Evolutionary conservation across 2,888 invertebrate species (phyloP).

Genomic region (Caenorhabditis drosophilae): DNA sequence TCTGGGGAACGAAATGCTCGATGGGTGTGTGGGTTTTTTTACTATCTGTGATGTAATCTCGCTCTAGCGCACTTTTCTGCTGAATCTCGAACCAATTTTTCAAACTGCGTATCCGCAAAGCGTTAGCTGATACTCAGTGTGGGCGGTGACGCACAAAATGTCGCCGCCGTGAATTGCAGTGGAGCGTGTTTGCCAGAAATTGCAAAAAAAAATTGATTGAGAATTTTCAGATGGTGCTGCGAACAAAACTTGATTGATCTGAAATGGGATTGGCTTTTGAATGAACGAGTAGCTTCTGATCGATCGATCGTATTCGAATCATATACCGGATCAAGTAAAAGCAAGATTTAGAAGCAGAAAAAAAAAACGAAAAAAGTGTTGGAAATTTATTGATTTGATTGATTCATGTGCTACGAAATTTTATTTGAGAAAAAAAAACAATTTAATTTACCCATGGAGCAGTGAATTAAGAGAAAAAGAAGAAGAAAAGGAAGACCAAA

Average conservation of each 20-base stretch:
- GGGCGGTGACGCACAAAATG: too few relatives aligned
- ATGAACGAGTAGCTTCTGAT: constrained; percentile 41
- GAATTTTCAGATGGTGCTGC: constrained; percentile 37
- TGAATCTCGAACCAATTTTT: too few relatives aligned
- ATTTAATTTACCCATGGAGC: constrained; percentile 26
- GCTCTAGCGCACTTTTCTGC: too few relatives aligned
- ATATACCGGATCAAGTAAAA: constrained; percentile 24
- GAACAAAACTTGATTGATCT: constrained; percentile 52
- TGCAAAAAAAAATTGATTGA: neutral
- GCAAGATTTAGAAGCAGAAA: constrained; percentile 16
- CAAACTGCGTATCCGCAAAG: too few relatives aligned
- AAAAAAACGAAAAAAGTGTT: constrained; percentile 2
- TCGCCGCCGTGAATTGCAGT: too few relatives aligned
- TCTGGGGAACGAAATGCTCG: too few relatives aligned
- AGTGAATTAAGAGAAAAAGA: constrained; percentile 26
- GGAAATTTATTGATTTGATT: too few relatives aligned
- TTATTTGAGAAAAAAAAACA: neutral
- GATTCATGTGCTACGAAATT: too few relatives aligned
- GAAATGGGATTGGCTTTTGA: constrained; percentile 38
- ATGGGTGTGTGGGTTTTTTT: too few relatives aligned
- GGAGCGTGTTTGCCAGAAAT: neutral
- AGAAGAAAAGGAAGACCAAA: constrained; percentile 4
- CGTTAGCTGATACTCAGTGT: too few relatives aligned
- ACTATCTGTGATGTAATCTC: too few relatives aligned
- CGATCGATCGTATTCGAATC: constrained; percentile 55